Conservation (phyloP, 2,888 invertebrate species). For the Volucella inanis region DNA sequence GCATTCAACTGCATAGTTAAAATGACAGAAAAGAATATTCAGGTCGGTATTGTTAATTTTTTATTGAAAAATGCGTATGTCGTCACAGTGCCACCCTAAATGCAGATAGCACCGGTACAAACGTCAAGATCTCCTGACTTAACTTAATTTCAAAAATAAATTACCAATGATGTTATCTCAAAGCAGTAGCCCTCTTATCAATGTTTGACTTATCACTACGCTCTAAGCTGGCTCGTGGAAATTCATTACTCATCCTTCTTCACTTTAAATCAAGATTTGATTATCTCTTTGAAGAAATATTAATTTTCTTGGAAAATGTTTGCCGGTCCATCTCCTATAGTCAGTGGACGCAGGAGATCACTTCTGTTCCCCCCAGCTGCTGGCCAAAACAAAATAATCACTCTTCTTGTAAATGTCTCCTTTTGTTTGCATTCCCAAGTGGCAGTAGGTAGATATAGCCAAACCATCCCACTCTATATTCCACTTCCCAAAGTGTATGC, state of each 20-base stretch:
- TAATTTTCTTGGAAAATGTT: slow-evolving; percentile 67
- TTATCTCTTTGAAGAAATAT: slow-evolving; percentile 62
- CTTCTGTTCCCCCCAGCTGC: slow-evolving; percentile 15
- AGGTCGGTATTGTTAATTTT: neutral
- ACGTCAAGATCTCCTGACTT: slow-evolving; percentile 2
- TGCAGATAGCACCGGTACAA: neutral
- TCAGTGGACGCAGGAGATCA: too few relatives aligned
- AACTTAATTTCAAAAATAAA: slow-evolving; percentile 52
- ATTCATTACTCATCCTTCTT: slow-evolving; percentile 19
- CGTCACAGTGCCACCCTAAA: neutral
- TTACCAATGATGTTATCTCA: slow-evolving; percentile 54
- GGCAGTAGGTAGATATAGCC: neutral
- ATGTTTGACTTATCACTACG: slow-evolving; percentile 54
- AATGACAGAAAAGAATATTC: too few relatives aligned
- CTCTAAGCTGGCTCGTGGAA: neutral
- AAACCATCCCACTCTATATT: neutral
- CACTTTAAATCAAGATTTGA: slow-evolving; percentile 37
- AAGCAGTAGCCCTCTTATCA: slow-evolving; percentile 45
- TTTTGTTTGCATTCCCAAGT: slow-evolving; percentile 66
- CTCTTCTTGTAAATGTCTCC: slow-evolving; percentile 62
- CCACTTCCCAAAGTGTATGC: slow-evolving; percentile 39
- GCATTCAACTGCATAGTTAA: too few relatives aligned
- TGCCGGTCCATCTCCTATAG: slow-evolving; percentile 1
- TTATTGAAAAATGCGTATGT: neutral
- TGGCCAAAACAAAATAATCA: slow-evolving; percentile 71